Percentiles rank a stretch among this genome's conserved stretches.
phyloP scores from a whole-genome alignment of 2,797 vertebrate genomes.

The Enteromius treurensis region DNA sequence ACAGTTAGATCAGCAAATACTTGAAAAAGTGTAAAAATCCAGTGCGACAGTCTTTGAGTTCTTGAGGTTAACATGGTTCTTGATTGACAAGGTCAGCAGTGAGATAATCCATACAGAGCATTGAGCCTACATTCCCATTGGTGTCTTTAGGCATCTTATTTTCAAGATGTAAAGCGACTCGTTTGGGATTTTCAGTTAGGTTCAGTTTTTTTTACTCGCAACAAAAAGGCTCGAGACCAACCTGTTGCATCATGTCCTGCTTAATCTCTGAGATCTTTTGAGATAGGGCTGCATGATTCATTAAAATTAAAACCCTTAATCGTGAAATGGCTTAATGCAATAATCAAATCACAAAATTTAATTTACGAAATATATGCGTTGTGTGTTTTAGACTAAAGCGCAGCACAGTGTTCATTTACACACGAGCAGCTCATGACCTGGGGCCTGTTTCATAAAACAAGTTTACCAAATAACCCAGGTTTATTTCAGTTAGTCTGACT shows the following conservation, averaged over 20 bases:
- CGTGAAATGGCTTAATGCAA: neutral
- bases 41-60: conserved; percentile 80
- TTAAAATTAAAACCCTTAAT: neutral
- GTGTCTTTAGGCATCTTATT: conserved; percentile 22
- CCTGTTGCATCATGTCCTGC: neutral
- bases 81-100: conserved; percentile 62
- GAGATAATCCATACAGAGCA: conserved; percentile 70
- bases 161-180: neutral
- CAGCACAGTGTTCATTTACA: neutral
- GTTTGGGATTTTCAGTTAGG: neutral
- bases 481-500: too few species aligned
- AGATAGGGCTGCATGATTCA: neutral
- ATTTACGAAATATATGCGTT: neutral
- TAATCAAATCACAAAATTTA: neutral
- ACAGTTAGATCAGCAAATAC: conserved; percentile 75
- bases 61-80: conserved; percentile 81
- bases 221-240: neutral
- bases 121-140: conserved; percentile 48
- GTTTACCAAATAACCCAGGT: too few species aligned
- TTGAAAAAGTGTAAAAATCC: conserved; percentile 80
- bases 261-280: conserved; percentile 1
- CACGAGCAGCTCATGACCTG: neutral
- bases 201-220: neutral
- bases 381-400: neutral
- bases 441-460: too few species aligned